Conservation (phyloP, 1,140 invertebrate genomes). For the Forficula auricularia region DNA sequence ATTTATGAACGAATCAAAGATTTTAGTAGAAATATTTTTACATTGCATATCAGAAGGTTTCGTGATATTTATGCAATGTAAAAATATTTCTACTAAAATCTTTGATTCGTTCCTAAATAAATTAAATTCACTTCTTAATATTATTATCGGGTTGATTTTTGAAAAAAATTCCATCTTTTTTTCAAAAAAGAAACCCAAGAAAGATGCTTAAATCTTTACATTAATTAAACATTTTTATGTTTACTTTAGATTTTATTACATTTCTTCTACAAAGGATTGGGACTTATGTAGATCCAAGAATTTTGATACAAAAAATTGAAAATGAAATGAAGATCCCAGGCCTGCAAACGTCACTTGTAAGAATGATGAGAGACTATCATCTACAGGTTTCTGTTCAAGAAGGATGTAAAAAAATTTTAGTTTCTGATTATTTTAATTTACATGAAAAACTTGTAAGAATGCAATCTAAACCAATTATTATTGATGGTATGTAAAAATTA, state of each 20-base stretch:
- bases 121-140: no score
- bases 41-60: no score
- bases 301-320: constrained; percentile 70
- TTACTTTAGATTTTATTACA: constrained; percentile 47
- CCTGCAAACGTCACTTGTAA: constrained; percentile 75
- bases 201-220: no score
- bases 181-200: no score
- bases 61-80: no score
- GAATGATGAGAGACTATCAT: constrained; percentile 91
- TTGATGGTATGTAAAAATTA: constrained; percentile 32
- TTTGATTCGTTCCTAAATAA: no score
- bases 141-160: no score
- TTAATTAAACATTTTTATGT: constrained; percentile 10
- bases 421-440: constrained; percentile 77
- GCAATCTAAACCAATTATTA: constrained; percentile 57
- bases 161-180: no score
- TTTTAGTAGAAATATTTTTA: no score
- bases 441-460: constrained; percentile 59
- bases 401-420: constrained; percentile 72
- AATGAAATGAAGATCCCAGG: constrained; percentile 71
- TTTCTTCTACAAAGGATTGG: constrained; percentile 63
- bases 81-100: no score
- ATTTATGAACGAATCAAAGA: no score
- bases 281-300: constrained; percentile 78
- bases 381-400: constrained; percentile 79